Conservation (phyloP, 1,140 invertebrate species). For the Campoletis sonorensis region DNA sequence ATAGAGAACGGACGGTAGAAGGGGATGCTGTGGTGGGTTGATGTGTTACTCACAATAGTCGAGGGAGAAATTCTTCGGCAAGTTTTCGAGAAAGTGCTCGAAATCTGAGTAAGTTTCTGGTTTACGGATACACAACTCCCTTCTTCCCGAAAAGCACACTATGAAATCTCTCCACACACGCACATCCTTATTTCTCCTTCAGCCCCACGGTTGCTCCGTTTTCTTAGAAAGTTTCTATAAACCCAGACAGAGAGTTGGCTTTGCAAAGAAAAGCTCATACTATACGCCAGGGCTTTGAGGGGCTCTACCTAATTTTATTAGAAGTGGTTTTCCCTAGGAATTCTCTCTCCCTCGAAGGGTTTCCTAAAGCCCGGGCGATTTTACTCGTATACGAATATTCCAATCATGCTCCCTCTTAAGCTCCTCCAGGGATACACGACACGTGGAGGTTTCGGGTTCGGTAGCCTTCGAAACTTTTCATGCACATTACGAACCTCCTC, state of each 20-base stretch:
- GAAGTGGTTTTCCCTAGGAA: slow-evolving; percentile 36
- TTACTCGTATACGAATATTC: background rate
- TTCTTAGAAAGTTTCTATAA: slow-evolving; percentile 45
- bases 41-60: slow-evolving; percentile 26
- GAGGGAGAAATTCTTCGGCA: slow-evolving; percentile 48
- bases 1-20: too few species aligned
- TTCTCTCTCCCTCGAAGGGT: background rate
- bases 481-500: background rate
- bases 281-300: slow-evolving; percentile 25
- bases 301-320: slow-evolving; percentile 54
- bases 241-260: background rate
- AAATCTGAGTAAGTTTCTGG: slow-evolving; percentile 19
- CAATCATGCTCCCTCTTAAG: background rate
- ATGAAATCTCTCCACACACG: background rate
- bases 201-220: slow-evolving; percentile 41
- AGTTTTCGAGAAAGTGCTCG: slow-evolving; percentile 52
- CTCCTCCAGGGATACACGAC: background rate
- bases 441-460: background rate
- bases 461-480: background rate
- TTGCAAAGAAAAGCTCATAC: slow-evolving; percentile 13
- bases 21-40: too few species aligned
- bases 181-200: background rate
- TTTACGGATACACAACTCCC: background rate
- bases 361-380: background rate
- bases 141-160: too few species aligned